Evolutionary conservation across 37 sponge, comb jelly and placozoan genomes (phyloP).

Genomic region (Spongia lamella): DNA sequence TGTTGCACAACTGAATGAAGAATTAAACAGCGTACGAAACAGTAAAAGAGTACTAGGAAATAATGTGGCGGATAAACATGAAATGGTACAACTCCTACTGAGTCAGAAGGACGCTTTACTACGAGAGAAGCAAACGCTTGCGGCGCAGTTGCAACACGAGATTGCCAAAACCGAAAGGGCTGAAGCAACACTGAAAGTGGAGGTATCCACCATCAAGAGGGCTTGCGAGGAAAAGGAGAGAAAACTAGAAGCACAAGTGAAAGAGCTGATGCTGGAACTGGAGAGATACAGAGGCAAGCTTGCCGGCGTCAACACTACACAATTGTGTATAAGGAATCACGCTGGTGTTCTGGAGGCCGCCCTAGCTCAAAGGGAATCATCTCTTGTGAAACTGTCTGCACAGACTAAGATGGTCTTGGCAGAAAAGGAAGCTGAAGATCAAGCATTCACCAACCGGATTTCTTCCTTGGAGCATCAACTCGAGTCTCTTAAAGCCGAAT

Average conservation of each 20-base stretch:
- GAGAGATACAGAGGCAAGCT: slow-evolving; percentile 64
- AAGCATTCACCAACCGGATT: not conserved
- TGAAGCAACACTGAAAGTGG: not conserved
- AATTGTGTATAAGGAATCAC: slow-evolving; percentile 59
- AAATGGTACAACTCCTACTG: not conserved
- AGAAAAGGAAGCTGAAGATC: slow-evolving; percentile 57
- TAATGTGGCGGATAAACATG: not conserved
- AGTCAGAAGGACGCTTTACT: not conserved
- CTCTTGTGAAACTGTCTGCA: slow-evolving; percentile 33
- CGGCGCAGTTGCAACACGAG: not conserved
- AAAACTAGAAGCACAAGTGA: slow-evolving; percentile 35
- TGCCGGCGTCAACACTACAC: slow-evolving; percentile 56
- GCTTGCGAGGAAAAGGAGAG: slow-evolving; percentile 34
- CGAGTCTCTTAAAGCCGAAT: slow-evolving; percentile 3
- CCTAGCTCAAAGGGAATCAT: slow-evolving; percentile 61
- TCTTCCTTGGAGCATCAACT: slow-evolving; percentile 22
- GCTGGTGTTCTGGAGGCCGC: slow-evolving; percentile 48
- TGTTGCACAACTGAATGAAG: not conserved
- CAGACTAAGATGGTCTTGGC: slow-evolving; percentile 30
- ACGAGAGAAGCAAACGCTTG: not conserved
- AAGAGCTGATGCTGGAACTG: slow-evolving; percentile 46
- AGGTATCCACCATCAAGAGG: too few species aligned
- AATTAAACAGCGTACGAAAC: not conserved
- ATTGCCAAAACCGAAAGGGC: not conserved
- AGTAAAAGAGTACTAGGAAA: too few species aligned